Evolutionary conservation across 2,797 vertebrate species (phyloP), one percentile per base, ranked within the genome.

Genomic region (Sternotherus odoratus): DNA sequence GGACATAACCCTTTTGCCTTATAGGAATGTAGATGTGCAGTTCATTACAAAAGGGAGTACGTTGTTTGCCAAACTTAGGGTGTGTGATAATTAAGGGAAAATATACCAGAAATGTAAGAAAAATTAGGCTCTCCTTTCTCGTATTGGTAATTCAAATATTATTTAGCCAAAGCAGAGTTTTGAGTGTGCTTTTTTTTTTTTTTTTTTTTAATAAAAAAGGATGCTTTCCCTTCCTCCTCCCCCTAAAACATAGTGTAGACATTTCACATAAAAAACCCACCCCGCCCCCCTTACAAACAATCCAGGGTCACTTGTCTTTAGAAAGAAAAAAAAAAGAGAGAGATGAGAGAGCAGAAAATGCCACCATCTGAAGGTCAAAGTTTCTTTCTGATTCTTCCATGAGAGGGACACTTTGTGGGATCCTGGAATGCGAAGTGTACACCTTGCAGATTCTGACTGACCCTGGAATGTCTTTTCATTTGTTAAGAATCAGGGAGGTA

Each of bases 41-140:
- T 87, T 86, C 77, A 92, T 82, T 6, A 83, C 12, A 89, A 79
- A 93, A 93, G 88, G 91, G n/a, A 63, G 81, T 69, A 56, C 13
- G 7, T 72, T 89, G 60, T 94, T 85, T 94, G 54, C 66, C 84
- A 85, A 1, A 0, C 30, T 89, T 90, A 57, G 23, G 17, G 87
- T 72, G 0, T 66, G 50, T 23, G 66, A 28, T 6, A 19, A 12
- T 33, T 24, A 91, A 19, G 75, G 48, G 30, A 92, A 94, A 48
- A 53, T 13, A 83, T 57, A 51, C 66, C 84, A 94, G 92, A 91
- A 53, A 4, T 69, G 30, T 19, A 87, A 50, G 48, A 80, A 94
- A 94, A 83, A 0, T 11, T 39, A 8, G 7, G 33, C 39, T 36
- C 7, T 80, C 72, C 72, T 48, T 75, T 48, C 72, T 30, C 9